Base-by-base conservation (phyloP, 2,888 invertebrate species). In the Papilio protenor region DNA sequence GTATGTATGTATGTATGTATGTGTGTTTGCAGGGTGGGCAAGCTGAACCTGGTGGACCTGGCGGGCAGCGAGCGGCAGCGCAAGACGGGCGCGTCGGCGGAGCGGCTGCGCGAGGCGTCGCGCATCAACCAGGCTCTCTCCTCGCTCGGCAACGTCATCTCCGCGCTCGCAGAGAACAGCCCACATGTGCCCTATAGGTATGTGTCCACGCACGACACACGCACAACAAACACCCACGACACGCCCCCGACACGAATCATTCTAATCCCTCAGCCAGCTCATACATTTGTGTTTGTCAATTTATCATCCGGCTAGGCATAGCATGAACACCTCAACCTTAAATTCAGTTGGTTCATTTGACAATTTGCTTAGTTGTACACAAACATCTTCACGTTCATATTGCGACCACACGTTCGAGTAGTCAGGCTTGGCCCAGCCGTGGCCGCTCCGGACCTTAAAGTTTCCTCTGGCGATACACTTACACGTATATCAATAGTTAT, bases 101-200 rank as follows among this genome's bases (percentile, higher is more conserved):
- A 98, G 84, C 95, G 99, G 73, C 95, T 99, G 79, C 98, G 98
- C 84, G 99, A 99, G 94, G 99, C 99, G 2, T 98, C 98, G 82
- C 99, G 99, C 94, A 99, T 99, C 88, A 99, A 99, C 95, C 96
- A 99, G 89, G 99, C 99, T 59, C 95, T 99, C 16, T 99, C 99
- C 72, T 98, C 99, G n/a, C 95, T 99, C 82, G 99, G 99, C 23
- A 99, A 99, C 94, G 99, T 99, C 59, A 99, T 99, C 87, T 99
- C 99, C 57, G 99, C 99, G 6, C 94, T 99, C 81, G 99, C 99
- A 73, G 99, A 99, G 86, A 98, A 97, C 92, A 98, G 98, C 77
- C 97, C 98, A 0, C 99, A 99, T 89, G 98, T 99, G 85, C 99
- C 99, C 2, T 99, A 99, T 94, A 95, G 95, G 94, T 95, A 73